Evolutionary conservation across 53 echinoderm and acorn worm species (phyloP), one percentile per base, ranked within the genome.

Genomic region (Echinometra lucunter): DNA sequence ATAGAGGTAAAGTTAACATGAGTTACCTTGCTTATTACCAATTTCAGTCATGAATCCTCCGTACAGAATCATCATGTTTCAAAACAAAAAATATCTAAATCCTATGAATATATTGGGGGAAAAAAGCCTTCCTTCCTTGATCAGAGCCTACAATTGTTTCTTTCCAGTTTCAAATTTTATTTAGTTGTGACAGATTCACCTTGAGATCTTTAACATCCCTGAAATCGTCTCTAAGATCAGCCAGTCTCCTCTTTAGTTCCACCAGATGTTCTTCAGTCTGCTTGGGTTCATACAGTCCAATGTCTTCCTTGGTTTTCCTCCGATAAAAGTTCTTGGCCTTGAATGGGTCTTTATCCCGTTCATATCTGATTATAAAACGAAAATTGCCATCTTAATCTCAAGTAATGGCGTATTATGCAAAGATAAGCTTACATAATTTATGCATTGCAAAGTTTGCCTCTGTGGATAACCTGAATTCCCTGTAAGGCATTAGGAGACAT

Each of bases 191-290:
- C 40, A 78, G 42, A 4, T n/a, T 89, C 37, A 92, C 93, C 93
- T 92, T 92, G 19, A 92, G 55, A 47, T 92, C 80, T 57, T 78
- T 92, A 58, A 92, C n/a, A 57, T 92, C 57, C 57, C 93, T 74
- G 37, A 28, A 92, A 38, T 80, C 93, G 57, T 74, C 57, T 49
- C 34, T 45, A 12, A 92, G 93, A 74, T 92, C 93, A 44, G 93
- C 40, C 37, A 92, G 32, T 63, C 93, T 74, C 27, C 57, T 16
- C 35, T 80, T 45, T 11, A 92, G 35, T 21, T 78, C 78, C 78
- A 21, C 93, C 6, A 78, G 23, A 63, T 92, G 93, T 34, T 92
- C 80, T n/a, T 56, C 93, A 10, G 32, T 53, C 78, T 78, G 78
- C 38, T 78, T 63, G 35, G 93, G 75, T 28, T 78, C 15, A 49